Percentiles rank a stretch among this genome's conserved stretches.
Evolutionary conservation across 1,140 invertebrate species (phyloP).

Genomic region (Drosophila truncata): DNA sequence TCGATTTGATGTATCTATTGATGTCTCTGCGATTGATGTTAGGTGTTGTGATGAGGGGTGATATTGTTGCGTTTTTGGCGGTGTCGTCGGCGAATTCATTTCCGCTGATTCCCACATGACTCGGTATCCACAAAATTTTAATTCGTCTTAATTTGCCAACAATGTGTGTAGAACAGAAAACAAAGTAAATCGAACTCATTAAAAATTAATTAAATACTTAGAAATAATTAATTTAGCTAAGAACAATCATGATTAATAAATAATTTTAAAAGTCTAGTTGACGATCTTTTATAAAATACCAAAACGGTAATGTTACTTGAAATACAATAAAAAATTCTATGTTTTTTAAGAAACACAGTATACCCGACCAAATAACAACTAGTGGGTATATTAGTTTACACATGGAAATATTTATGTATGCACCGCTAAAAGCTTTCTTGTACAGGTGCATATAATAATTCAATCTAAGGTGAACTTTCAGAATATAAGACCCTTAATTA

Average conservation of each 20-base stretch:
- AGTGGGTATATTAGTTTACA: constrained; percentile 7
- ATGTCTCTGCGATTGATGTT: too few relatives aligned
- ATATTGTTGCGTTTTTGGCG: too few relatives aligned
- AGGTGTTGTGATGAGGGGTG: too few relatives aligned
- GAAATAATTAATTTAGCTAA: neutral
- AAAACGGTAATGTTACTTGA: neutral
- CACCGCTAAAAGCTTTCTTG: constrained; percentile 31
- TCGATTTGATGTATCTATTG: too few relatives aligned
- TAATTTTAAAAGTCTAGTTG: too few relatives aligned
- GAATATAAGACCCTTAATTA: neutral
- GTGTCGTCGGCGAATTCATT: too few relatives aligned
- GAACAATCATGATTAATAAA: too few relatives aligned
- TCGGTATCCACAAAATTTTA: too few relatives aligned
- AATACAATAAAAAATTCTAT: too few relatives aligned
- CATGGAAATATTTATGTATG: constrained; percentile 38
- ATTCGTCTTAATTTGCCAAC: too few relatives aligned
- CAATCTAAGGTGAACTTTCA: constrained; percentile 3
- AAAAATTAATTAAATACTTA: neutral
- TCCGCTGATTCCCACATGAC: too few relatives aligned
- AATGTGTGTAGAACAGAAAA: neutral
- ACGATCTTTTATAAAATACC: neutral
- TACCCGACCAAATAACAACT: neutral
- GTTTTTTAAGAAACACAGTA: too few relatives aligned
- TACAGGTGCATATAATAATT: constrained; percentile 13
- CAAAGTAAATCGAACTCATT: neutral